Conservation (phyloP, 2,113 vertebrate species). For the Macquaria australasica region DNA sequence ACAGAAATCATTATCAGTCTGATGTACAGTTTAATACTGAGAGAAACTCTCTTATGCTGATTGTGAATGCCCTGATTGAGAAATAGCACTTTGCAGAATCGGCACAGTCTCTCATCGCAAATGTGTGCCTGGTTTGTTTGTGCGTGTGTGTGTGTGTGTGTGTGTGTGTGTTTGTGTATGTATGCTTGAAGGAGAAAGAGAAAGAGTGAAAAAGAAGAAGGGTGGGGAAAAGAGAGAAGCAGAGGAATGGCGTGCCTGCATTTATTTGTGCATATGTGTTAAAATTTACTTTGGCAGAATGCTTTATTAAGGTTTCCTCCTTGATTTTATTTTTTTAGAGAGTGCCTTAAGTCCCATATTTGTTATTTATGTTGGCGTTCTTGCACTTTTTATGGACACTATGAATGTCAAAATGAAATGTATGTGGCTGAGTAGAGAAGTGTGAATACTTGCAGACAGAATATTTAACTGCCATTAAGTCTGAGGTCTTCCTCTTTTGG, state of each 20-base stretch:
- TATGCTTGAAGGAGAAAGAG: conserved; percentile 18
- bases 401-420: conserved; percentile 57
- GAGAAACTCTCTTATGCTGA: conserved; percentile 83
- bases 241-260: conserved; percentile 1
- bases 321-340: conserved; percentile 39
- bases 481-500: conserved; percentile 47
- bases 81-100: conserved; percentile 73
- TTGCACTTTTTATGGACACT: conserved; percentile 54
- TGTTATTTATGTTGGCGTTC: conserved; percentile 66
- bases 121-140: conserved; percentile 58
- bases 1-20: conserved; percentile 87
- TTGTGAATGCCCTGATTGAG: conserved; percentile 86
- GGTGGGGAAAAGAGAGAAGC: conserved; percentile 21
- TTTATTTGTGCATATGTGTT: conserved; percentile 44
- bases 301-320: conserved; percentile 43
- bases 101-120: conserved; percentile 58
- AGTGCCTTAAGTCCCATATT: conserved; percentile 55
- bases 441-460: conserved; percentile 51
- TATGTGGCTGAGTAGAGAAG: conserved; percentile 33
- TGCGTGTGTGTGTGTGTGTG: conserved; percentile 29
- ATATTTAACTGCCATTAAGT: conserved; percentile 59
- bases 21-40: conserved; percentile 86
- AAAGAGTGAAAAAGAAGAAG: conserved; percentile 14
- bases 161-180: conserved; percentile 10
- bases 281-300: conserved; percentile 50